These are phyloP conservation scores for Grapholita molesta DNA, from an alignment of 1,140 invertebrate species.

Conservation along the genomic window DNA sequence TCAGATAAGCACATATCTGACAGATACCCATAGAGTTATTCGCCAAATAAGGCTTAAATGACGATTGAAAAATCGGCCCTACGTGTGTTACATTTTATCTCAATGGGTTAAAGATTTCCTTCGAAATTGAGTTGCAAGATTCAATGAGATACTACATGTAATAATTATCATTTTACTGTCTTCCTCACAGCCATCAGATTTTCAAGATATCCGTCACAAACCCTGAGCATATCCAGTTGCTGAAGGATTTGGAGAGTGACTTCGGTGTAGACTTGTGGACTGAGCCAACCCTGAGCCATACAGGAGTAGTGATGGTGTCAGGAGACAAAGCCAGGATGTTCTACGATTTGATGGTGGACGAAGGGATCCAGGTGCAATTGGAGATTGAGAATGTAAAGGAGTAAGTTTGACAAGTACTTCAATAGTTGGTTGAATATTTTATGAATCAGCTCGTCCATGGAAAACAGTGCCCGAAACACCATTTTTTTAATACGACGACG, in stretches of 20 bases:
- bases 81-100: too few species aligned
- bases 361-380: constrained; percentile 31
- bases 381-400: constrained; percentile 46
- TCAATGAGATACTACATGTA: neutral
- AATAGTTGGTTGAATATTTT: too few species aligned
- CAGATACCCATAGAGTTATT: too few species aligned
- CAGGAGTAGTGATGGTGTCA: constrained; percentile 40
- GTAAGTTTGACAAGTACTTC: too few species aligned
- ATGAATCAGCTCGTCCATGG: too few species aligned
- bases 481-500: too few species aligned
- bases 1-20: too few species aligned
- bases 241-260: constrained; percentile 31
- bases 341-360: constrained; percentile 26
- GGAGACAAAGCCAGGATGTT: constrained; percentile 27
- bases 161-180: neutral
- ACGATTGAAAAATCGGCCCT: too few species aligned
- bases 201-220: neutral
- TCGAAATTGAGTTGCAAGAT: too few species aligned
- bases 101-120: too few species aligned
- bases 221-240: neutral
- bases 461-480: neutral
- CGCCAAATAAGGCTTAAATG: too few species aligned
- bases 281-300: constrained; percentile 27
- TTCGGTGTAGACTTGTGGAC: constrained; percentile 45
- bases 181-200: neutral